phyloP scores from a whole-genome alignment of 2,797 vertebrate genomes.

The Argentina silus region DNA sequence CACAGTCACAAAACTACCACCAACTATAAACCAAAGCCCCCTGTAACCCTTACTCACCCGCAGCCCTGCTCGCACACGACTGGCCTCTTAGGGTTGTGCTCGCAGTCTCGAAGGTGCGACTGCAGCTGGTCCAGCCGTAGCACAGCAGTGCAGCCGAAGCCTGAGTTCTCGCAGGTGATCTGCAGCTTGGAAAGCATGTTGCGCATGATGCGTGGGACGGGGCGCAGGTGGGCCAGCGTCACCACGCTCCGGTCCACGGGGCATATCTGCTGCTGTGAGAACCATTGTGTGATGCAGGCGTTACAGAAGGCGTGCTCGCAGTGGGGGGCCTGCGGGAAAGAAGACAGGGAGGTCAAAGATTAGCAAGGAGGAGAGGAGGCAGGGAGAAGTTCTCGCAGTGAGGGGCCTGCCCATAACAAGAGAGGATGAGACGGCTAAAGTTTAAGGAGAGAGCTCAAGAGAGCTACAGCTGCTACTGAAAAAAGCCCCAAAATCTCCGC shows the following conservation, averaged over 20 bases:
- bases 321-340: constrained; percentile 86
- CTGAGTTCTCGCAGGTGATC: constrained; percentile 95
- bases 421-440: background rate
- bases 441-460: background rate
- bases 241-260: constrained; percentile 98
- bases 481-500: background rate
- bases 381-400: background rate
- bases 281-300: constrained; percentile 99
- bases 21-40: background rate
- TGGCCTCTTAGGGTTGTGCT: constrained; percentile 97
- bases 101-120: constrained; percentile 96
- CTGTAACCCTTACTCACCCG: constrained; percentile 80
- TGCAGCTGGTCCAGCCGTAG: constrained; percentile 95
- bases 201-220: constrained; percentile 98
- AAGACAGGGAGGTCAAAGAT: background rate
- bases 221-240: constrained; percentile 95
- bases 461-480: background rate
- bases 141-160: constrained; percentile 92
- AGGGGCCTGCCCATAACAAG: background rate
- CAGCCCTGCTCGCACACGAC: constrained; percentile 97
- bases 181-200: constrained; percentile 99
- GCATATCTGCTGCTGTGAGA: constrained; percentile 98
- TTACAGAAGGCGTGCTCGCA: constrained; percentile 99
- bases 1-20: no score
- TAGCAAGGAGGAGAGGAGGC: background rate